Evolutionary conservation across 37 sponge, comb jelly and placozoan species (phyloP).

Genomic region (Eunapius fragilis): DNA sequence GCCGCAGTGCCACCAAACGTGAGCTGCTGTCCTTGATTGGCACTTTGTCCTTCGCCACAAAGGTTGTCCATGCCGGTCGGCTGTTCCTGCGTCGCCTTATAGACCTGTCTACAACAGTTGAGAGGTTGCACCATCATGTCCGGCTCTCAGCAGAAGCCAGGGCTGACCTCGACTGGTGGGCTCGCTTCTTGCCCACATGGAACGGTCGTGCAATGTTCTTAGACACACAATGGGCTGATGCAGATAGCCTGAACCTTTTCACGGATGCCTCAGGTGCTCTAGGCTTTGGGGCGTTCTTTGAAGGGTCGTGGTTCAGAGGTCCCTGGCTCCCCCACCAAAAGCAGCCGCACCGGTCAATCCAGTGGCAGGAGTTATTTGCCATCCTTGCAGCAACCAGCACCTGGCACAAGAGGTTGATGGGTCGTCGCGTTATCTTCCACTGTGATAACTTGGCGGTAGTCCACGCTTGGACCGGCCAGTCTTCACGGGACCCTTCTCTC

Average conservation of each 20-base stretch:
- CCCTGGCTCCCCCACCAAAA: constrained; percentile 6
- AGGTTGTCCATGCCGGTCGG: constrained; percentile 28
- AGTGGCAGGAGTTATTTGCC: constrained; percentile 12
- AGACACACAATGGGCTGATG: not conserved
- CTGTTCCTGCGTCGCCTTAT: constrained; percentile 24
- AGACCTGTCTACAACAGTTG: too few relatives aligned
- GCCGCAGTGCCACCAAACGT: constrained; percentile 17
- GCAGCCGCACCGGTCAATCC: not conserved
- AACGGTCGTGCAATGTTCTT: constrained; percentile 5
- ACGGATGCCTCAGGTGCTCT: constrained; percentile 19
- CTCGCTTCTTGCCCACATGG: constrained; percentile 10
- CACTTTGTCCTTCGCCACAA: not conserved
- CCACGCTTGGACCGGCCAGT: not conserved
- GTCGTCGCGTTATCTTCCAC: not conserved
- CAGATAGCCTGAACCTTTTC: not conserved
- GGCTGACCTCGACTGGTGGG: too few relatives aligned
- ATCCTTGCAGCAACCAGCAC: not conserved
- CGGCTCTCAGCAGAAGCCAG: too few relatives aligned
- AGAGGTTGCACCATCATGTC: too few relatives aligned
- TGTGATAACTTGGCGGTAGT: constrained; percentile 22
- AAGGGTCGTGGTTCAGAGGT: not conserved
- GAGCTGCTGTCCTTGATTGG: constrained; percentile 31
- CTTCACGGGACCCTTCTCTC: not conserved
- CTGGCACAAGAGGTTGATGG: constrained; percentile 1
- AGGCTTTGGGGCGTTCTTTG: constrained; percentile 12